Conservation (phyloP, 2,113 vertebrate species). For the Cervus canadensis region DNA sequence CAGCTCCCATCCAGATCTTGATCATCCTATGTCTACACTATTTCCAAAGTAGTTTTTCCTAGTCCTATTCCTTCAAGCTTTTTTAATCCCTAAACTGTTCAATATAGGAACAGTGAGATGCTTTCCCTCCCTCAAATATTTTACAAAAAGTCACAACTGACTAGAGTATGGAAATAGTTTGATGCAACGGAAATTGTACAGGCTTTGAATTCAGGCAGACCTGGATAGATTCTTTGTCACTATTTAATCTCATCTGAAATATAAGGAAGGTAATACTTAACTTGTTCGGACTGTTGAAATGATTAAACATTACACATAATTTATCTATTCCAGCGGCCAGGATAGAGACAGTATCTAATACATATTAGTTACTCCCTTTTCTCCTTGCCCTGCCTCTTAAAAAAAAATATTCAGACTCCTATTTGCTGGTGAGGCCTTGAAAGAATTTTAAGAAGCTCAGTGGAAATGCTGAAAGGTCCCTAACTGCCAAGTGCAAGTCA, state of each 20-base stretch:
- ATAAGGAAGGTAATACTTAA: not conserved
- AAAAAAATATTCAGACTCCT: not conserved
- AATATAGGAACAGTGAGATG: not conserved
- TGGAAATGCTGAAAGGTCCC: not conserved
- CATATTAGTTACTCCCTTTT: not conserved
- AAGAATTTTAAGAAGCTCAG: not conserved
- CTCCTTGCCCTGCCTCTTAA: not conserved
- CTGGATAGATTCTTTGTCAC: not conserved
- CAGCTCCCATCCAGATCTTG: not conserved
- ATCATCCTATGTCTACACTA: not conserved
- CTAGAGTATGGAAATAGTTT: not conserved
- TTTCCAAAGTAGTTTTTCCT: not conserved
- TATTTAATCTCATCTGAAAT: not conserved
- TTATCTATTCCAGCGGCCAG: not conserved
- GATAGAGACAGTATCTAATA: not conserved
- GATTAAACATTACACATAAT: not conserved
- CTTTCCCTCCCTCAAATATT: not conserved
- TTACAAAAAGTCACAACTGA: not conserved
- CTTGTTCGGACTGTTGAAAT: not conserved
- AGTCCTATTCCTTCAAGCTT: not conserved
- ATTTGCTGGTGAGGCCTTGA: not conserved
- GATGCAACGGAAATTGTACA: not conserved
- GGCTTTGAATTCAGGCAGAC: not conserved
- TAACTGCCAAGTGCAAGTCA: not conserved
- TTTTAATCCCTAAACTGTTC: not conserved